phyloP scores from a whole-genome alignment of 1,140 invertebrate genomes.

The Homarus americanus region DNA sequence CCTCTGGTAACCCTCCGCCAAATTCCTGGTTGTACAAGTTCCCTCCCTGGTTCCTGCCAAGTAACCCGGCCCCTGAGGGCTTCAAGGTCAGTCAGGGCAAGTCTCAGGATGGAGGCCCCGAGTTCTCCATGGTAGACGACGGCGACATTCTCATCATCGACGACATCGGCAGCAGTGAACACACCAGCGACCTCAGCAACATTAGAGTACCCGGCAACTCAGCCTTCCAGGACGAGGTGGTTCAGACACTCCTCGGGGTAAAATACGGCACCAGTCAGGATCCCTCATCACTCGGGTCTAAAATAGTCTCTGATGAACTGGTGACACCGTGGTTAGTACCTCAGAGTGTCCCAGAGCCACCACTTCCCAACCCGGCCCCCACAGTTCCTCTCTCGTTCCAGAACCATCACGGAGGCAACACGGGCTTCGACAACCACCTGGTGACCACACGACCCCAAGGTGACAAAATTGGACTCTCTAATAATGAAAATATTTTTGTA shows the following conservation, averaged over 20 bases:
- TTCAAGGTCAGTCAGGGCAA: not conserved
- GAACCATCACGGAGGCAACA: not conserved
- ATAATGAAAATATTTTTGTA: not conserved
- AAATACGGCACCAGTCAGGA: not conserved
- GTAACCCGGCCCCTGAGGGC: slow-evolving; percentile 26
- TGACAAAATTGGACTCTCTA: not conserved
- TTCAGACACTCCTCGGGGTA: slow-evolving; percentile 23
- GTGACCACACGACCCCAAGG: not conserved
- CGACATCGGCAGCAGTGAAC: not conserved
- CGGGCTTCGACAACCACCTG: not conserved
- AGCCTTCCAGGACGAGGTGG: not conserved
- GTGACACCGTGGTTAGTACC: slow-evolving; percentile 16
- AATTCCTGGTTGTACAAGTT: slow-evolving; percentile 47
- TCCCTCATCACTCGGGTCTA: not conserved
- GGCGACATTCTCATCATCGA: slow-evolving; percentile 34
- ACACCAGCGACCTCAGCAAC: not conserved
- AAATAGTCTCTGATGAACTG: no score
- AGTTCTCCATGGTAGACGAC: not conserved
- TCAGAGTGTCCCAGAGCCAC: not conserved
- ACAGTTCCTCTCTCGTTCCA: slow-evolving; percentile 6
- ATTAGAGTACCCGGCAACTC: slow-evolving; percentile 8
- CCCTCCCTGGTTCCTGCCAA: slow-evolving; percentile 36
- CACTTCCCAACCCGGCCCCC: not conserved
- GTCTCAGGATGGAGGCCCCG: not conserved
- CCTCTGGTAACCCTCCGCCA: not conserved